Percentiles rank a stretch among this genome's conserved stretches.
phyloP scores from a whole-genome alignment of 2,797 vertebrate genomes.

The Miichthys miiuy region DNA sequence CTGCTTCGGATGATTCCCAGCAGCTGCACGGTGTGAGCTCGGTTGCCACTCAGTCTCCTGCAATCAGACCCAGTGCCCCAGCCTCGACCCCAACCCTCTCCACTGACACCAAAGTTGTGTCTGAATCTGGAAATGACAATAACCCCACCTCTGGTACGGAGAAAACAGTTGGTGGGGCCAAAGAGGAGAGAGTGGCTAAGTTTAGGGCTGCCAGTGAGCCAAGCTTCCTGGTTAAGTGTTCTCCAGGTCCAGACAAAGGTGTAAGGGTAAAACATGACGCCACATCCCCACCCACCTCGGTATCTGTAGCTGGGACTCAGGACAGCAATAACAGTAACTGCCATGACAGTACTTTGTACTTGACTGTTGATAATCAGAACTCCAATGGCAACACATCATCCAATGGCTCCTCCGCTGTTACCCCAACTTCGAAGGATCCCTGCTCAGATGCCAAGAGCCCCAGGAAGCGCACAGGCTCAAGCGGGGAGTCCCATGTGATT shows the following conservation, averaged over 20 bases:
- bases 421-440: conserved; percentile 84
- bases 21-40: conserved; percentile 84
- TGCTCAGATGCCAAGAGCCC: conserved; percentile 90
- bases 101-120: conserved; percentile 88
- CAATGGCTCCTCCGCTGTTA: conserved; percentile 82
- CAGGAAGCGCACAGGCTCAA: conserved; percentile 90
- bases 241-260: conserved; percentile 84
- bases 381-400: conserved; percentile 86
- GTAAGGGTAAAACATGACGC: conserved; percentile 88
- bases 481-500: conserved; percentile 91
- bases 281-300: conserved; percentile 80
- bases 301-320: conserved; percentile 85
- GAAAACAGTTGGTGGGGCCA: conserved; percentile 80
- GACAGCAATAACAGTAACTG: conserved; percentile 89
- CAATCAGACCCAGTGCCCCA: conserved; percentile 77
- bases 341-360: conserved; percentile 88
- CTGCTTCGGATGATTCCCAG: conserved; percentile 87
- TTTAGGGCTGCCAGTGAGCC: conserved; percentile 90
- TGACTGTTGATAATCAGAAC: conserved; percentile 91
- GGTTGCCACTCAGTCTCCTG: conserved; percentile 86
- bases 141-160: conserved; percentile 83
- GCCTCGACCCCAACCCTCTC: conserved; percentile 68
- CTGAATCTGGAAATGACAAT: conserved; percentile 87
- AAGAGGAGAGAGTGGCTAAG: conserved; percentile 86
- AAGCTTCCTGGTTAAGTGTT: conserved; percentile 86